Evolutionary conservation across 2,888 invertebrate species (phyloP), one percentile per base, ranked within the genome.

Genomic region (Dynastes maya): DNA sequence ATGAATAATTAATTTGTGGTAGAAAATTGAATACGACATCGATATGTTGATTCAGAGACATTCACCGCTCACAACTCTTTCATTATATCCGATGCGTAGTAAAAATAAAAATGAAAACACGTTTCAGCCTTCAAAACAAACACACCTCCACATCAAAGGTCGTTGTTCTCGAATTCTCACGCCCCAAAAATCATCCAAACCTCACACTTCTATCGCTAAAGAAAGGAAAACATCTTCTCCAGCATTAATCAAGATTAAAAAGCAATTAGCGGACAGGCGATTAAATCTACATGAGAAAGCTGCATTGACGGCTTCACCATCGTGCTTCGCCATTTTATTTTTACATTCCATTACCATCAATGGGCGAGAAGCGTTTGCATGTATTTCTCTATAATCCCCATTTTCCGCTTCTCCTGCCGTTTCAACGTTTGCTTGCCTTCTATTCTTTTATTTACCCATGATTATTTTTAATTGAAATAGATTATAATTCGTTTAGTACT

Each of bases 211-310:
- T 45, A 45, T 45, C 11, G 45, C 45, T 58, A 58, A 22, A 58
- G n/a, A 53, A 58, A 22, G 16, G 8, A 58, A 16, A 58, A 22
- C 22, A 58, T 58, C 22, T n/a, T 16, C 16, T 8, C 11, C 32
- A 13, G 22, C 49, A 75, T 75, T 63, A 37, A 75, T 75, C 75
- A 75, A 75, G 16, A 75, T 63, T 27, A 75, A 75, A 75, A 75
- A 6, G 49, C 27, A 75, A 75, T 75, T 75, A 75, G 45, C 22
- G 45, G 51, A n/a, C 32, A 16, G 32, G 22, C 27, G n/a, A 49
- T 40, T 67, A 67, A 16, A n/a, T 11, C 40, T 67, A 37, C 64
- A 67, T 40, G 6, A 67, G 45, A 6, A 40, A 67, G 16, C 16
- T 45, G 49, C n/a, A 67, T 67, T 13, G 58, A 61, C 58, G 58